Base-by-base conservation (phyloP, 2,888 invertebrate species). In the Pristionchus arcanus region DNA sequence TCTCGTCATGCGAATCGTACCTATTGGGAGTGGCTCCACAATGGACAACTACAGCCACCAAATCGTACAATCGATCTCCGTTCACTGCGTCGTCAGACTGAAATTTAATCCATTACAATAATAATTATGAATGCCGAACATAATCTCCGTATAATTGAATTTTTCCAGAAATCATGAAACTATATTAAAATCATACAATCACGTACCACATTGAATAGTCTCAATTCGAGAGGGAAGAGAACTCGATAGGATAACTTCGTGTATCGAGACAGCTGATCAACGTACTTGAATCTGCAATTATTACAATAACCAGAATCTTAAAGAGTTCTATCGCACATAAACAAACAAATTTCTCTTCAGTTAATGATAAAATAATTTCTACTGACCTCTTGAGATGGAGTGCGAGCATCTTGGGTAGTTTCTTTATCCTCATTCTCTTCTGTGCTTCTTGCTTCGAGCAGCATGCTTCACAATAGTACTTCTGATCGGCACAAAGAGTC, bases 181-280 rank as follows among this genome's bases (percentile, higher is more conserved):
- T n/a, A n/a, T n/a, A n/a, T n/a, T n/a, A 68, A 68, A 68, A 68
- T n/a, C 13, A 28, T 68, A 71, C 15, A 2, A 34, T 28, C 15
- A 89, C 97, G 96, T 96, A 98, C 98, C 95, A 98, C 98, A 96
- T 99, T 99, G 96, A 99, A 99, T 91, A 99, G 96, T 94, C 99
- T 97, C 95, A 99, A 96, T 96, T 99, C 99, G 95, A 99, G 96
- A 42, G 99, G 99, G 96, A 99, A 99, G 90, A 99, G 98, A 91
- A 99, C 99, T 94, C 99, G 97, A 96, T 99, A 99, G 55, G 99
- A 99, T 91, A 99, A 97, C 96, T 99, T 99, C 93, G 99, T 98
- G 96, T 99, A 98, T 93, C 99, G 97, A 96, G 98, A 99, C 95
- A 98, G 97, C 96, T 99, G 98, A 95, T 99, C 99, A 97, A 99